phyloP scores from a whole-genome alignment of 2,113 vertebrate species.

The Dascyllus trimaculatus region DNA sequence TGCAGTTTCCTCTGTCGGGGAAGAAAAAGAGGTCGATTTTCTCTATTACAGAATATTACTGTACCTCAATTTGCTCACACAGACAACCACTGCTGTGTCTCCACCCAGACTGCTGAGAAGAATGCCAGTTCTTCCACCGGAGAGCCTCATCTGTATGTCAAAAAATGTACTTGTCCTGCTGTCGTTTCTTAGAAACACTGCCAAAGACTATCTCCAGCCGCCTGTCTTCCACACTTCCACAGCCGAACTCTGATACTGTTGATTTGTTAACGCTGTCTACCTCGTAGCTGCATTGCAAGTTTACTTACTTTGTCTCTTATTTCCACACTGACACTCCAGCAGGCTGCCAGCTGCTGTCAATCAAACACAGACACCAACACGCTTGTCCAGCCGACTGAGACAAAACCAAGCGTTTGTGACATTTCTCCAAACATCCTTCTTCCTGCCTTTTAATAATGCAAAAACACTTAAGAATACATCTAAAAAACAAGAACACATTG shows the following conservation, averaged over 20 bases:
- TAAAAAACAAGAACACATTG: too few relatives aligned
- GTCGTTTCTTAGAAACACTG: slow-evolving; percentile 28
- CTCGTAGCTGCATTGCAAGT: neutral
- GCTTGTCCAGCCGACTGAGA: neutral
- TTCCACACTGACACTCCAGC: neutral
- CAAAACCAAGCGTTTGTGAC: neutral
- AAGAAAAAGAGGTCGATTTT: slow-evolving; percentile 12
- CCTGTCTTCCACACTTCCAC: neutral
- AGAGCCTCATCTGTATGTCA: slow-evolving; percentile 22
- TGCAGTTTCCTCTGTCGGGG: slow-evolving; percentile 22
- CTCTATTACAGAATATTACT: slow-evolving; percentile 18
- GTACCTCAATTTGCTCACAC: slow-evolving; percentile 18
- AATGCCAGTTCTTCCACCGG: slow-evolving; percentile 6
- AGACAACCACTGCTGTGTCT: slow-evolving; percentile 8
- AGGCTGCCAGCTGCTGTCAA: neutral
- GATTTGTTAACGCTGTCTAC: neutral
- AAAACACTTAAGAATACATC: too few relatives aligned
- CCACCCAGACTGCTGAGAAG: slow-evolving; percentile 23
- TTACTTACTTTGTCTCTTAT: slow-evolving; percentile 5
- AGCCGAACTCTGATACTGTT: neutral
- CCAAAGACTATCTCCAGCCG: slow-evolving; percentile 3
- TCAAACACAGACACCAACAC: neutral
- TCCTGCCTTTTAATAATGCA: too few relatives aligned
- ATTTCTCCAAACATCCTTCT: neutral
- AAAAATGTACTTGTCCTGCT: slow-evolving; percentile 17